A percentile compares a stretch with the other conserved stretches of the same genome.
phyloP scores from a whole-genome alignment of 2,113 vertebrate species.

The Corynorhinus townsendii region DNA sequence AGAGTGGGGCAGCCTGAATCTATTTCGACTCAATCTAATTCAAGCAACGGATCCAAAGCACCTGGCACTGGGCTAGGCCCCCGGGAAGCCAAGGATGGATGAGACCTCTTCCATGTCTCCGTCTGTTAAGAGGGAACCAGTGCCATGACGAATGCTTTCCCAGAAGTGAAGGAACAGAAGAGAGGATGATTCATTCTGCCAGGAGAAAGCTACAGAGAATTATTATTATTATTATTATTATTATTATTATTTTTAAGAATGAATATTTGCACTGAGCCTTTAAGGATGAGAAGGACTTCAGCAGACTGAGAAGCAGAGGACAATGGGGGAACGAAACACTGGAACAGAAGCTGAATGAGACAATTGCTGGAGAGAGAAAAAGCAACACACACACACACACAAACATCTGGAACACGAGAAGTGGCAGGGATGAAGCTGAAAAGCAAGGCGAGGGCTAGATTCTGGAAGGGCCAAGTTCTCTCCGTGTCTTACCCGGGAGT shows the following conservation, averaged over 20 bases:
- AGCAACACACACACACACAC: no score
- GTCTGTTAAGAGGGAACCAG: background rate
- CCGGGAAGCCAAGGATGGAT: background rate
- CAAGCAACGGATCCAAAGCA: background rate
- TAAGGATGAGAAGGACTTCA: background rate
- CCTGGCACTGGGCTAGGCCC: background rate
- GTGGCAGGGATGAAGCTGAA: background rate
- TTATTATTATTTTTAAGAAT: background rate
- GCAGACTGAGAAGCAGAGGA: background rate
- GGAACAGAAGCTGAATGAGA: background rate
- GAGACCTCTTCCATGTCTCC: background rate
- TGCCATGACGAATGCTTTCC: background rate
- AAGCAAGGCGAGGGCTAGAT: background rate
- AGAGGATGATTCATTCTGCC: background rate
- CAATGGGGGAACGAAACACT: background rate
- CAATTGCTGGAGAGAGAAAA: fast-evolving
- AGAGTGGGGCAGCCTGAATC: background rate
- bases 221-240: no score
- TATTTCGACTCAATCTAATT: background rate
- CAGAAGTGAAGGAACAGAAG: background rate
- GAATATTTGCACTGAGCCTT: background rate
- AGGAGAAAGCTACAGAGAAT: background rate
- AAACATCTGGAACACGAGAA: background rate
- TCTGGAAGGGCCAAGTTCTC: background rate
- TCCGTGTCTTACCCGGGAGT: background rate